These are phyloP conservation scores for Lamprologus sp. DNA, from an alignment of 2,113 vertebrate species.

Conservation along the genomic window DNA sequence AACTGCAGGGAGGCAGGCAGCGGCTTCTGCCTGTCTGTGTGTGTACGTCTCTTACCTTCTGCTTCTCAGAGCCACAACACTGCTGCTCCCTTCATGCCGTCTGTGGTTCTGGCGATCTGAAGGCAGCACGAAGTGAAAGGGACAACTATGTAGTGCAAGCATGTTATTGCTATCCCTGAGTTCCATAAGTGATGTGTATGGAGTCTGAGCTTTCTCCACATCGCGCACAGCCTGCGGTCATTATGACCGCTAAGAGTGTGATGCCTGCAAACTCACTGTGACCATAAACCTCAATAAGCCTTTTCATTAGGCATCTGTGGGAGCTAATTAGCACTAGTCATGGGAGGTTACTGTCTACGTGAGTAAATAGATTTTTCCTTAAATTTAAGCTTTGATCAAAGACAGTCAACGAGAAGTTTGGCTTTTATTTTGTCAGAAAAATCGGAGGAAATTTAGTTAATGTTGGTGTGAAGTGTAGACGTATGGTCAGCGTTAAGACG, in stretches of 20 bases:
- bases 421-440: not conserved
- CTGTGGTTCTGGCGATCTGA: slow-evolving; percentile 30
- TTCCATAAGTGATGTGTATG: slow-evolving; percentile 5
- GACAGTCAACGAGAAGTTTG: not conserved
- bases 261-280: not conserved
- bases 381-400: not conserved
- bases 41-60: not conserved
- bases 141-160: slow-evolving; percentile 20
- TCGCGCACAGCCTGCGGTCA: not conserved
- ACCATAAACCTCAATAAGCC: not conserved
- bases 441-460: not conserved
- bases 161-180: slow-evolving; percentile 31
- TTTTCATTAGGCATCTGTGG: not conserved
- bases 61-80: not conserved
- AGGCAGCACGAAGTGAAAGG: slow-evolving; percentile 12
- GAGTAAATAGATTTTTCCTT: not conserved
- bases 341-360: not conserved
- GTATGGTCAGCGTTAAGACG: not conserved
- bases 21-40: not conserved
- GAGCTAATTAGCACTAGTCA: not conserved
- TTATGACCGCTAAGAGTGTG: not conserved
- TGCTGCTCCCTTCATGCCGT: slow-evolving; percentile 5
- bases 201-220: not conserved
- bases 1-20: not conserved
- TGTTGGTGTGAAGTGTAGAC: not conserved